Evolutionary conservation across 2,888 invertebrate genomes (phyloP).

Genomic region (Cynaeus angustus): DNA sequence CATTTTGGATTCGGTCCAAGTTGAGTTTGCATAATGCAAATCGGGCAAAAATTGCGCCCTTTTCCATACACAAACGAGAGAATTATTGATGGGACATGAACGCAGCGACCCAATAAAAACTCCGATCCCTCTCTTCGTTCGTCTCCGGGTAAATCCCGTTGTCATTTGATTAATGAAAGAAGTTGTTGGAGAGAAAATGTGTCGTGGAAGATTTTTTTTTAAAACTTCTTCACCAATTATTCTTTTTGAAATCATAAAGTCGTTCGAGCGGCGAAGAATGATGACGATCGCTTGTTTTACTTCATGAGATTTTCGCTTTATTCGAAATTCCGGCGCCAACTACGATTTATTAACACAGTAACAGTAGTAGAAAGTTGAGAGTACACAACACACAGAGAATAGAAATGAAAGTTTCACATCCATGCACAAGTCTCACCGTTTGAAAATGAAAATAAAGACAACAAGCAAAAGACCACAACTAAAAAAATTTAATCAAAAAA

Average conservation of each 20-base stretch:
- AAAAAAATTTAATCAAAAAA: conserved; percentile 61
- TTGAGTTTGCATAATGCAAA: conserved; percentile 17
- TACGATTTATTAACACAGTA: not conserved
- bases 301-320: not conserved
- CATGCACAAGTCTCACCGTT: conserved; percentile 51
- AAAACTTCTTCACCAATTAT: conserved; percentile 9
- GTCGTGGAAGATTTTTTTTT: not conserved
- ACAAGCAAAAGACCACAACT: conserved; percentile 59
- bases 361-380: not conserved
- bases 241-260: conserved; percentile 13
- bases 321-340: not conserved
- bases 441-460: conserved; percentile 29
- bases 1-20: conserved; percentile 18
- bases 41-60: conserved; percentile 1
- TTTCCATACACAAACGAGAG: conserved; percentile 7
- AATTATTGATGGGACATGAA: conserved; percentile 24
- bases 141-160: conserved; percentile 4
- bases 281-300: not conserved
- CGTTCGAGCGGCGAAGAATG: conserved; percentile 2
- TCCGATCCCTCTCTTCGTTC: not conserved
- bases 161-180: conserved; percentile 31
- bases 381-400: conserved; percentile 11
- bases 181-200: conserved; percentile 6
- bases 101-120: conserved; percentile 11
- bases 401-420: conserved; percentile 39